Evolutionary conservation across 2,113 vertebrate species (phyloP).

Genomic region (Axis porcinus): DNA sequence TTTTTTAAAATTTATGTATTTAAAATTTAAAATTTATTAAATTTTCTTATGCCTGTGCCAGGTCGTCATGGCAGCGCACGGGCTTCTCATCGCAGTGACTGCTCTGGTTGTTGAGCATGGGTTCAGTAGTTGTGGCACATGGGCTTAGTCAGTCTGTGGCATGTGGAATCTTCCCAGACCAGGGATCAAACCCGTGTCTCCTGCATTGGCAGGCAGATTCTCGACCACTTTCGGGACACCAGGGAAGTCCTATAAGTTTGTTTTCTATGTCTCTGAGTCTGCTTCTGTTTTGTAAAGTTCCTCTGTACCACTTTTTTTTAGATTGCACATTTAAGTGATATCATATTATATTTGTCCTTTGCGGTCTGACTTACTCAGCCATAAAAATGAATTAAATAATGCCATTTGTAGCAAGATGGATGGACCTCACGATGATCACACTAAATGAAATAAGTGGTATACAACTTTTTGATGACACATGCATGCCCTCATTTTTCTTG

Average conservation of each 20-base stretch:
- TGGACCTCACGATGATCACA: background rate
- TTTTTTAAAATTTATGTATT: background rate
- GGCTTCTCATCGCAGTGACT: background rate
- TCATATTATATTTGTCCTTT: background rate
- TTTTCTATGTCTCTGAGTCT: background rate
- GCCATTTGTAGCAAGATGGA: background rate
- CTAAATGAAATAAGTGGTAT: background rate
- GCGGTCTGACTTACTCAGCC: background rate
- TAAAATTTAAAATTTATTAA: background rate
- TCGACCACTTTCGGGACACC: background rate
- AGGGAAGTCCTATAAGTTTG: background rate
- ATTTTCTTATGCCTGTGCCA: background rate
- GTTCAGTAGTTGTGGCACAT: background rate
- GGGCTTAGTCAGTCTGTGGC: background rate
- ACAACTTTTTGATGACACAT: rapidly evolving
- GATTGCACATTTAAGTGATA: background rate
- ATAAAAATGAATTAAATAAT: background rate
- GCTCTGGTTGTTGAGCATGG: background rate
- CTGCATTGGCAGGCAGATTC: background rate
- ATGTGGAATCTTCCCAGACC: background rate
- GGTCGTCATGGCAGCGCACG: background rate
- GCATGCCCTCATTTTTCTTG: background rate
- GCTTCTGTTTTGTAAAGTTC: background rate
- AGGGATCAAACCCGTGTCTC: background rate
- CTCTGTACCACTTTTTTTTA: background rate